Evolutionary conservation across 2,888 invertebrate genomes (phyloP).

Genomic region (Diaperis boleti): DNA sequence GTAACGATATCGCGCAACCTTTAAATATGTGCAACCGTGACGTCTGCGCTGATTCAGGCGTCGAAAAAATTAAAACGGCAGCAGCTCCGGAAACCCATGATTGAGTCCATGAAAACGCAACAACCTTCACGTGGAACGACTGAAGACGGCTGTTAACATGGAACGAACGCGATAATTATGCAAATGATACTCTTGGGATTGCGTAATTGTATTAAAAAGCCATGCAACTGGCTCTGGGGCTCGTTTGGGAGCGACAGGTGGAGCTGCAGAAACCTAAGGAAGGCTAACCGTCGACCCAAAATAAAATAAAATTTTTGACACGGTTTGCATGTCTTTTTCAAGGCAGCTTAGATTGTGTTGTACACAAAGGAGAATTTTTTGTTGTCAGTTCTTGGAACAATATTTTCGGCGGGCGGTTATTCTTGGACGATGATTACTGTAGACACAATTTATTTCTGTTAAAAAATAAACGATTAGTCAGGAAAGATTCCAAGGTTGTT

Average conservation of each 20-base stretch:
- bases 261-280: no score
- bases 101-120: conserved; percentile 2
- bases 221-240: neutral
- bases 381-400: no score
- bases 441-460: neutral
- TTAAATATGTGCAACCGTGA: conserved; percentile 5
- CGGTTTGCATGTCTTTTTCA: no score
- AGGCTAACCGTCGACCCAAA: no score
- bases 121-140: conserved; percentile 18
- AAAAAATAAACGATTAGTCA: neutral
- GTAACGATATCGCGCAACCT: conserved; percentile 10
- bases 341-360: no score
- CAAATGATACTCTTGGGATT: conserved; percentile 23
- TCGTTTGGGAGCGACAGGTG: no score
- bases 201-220: conserved; percentile 18
- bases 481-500: neutral
- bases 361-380: no score
- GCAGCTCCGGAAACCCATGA: conserved; percentile 16
- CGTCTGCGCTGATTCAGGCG: conserved; percentile 6
- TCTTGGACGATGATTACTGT: neutral
- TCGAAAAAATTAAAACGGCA: neutral
- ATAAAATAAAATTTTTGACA: no score
- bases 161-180: conserved; percentile 30
- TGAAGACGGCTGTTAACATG: conserved; percentile 17
- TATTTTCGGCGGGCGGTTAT: no score